Evolutionary conservation across 2,888 invertebrate genomes (phyloP).

Genomic region (Serrognathus titanus): DNA sequence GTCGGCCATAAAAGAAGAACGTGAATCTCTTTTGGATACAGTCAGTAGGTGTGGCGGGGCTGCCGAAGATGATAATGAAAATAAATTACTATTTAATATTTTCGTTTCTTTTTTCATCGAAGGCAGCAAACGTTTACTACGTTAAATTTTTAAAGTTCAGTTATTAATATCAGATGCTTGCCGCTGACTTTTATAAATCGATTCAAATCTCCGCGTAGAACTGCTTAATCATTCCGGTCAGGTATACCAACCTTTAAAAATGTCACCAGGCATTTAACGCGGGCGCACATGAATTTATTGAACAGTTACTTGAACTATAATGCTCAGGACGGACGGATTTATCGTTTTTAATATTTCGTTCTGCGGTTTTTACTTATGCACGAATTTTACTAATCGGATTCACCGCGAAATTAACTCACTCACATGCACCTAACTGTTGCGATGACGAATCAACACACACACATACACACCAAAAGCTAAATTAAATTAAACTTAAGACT

Average conservation of each 20-base stretch:
- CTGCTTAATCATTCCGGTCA: constrained; percentile 26
- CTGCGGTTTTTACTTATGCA: not conserved
- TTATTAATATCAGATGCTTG: constrained; percentile 19
- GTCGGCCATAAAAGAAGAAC: no score
- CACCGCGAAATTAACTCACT: no score
- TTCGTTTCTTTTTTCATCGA: not conserved
- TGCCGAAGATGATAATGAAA: not conserved
- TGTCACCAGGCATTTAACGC: constrained; percentile 24
- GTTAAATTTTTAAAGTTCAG: constrained; percentile 12
- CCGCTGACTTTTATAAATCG: constrained; percentile 20
- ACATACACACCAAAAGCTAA: no score
- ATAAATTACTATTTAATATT: not conserved
- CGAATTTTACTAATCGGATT: no score
- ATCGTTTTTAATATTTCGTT: constrained; percentile 1
- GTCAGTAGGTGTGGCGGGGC: no score
- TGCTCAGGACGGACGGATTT: constrained; percentile 10
- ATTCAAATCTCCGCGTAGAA: constrained; percentile 21
- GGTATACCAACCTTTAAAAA: constrained; percentile 26
- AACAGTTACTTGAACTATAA: constrained; percentile 23
- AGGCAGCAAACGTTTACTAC: constrained; percentile 6
- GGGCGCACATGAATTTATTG: constrained; percentile 24
- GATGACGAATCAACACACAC: no score
- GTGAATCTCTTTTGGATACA: no score
- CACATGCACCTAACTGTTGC: no score
- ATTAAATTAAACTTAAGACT: no score